Conservation (phyloP, 2,888 invertebrate genomes). For the Trachelus stipa region DNA sequence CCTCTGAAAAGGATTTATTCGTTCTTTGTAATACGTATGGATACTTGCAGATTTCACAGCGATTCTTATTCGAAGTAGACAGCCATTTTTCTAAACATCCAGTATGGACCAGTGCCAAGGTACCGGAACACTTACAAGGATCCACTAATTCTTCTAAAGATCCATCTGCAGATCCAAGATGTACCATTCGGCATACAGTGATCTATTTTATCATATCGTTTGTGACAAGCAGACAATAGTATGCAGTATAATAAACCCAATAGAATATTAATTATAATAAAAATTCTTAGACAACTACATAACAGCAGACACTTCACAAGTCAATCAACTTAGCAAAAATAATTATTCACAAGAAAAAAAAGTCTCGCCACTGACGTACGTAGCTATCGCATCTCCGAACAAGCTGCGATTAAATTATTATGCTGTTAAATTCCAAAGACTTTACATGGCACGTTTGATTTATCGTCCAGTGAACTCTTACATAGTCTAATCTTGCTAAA, state of each 20-base stretch:
- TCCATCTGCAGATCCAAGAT: constrained; percentile 50
- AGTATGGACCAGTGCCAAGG: constrained; percentile 69
- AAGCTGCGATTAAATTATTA: not conserved
- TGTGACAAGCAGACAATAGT: not conserved
- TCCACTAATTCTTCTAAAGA: constrained; percentile 67
- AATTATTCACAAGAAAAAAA: not conserved
- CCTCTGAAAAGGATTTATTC: constrained; percentile 65
- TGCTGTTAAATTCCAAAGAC: not conserved
- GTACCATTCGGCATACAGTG: not conserved
- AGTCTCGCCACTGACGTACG: not conserved
- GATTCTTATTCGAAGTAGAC: constrained; percentile 67
- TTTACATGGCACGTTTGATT: not conserved
- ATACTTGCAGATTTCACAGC: constrained; percentile 71
- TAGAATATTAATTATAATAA: not conserved
- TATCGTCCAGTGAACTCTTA: not conserved
- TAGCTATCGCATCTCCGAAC: not conserved
- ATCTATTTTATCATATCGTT: not conserved
- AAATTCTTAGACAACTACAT: not conserved
- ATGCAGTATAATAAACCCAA: not conserved
- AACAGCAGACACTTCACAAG: not conserved
- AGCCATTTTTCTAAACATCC: constrained; percentile 72
- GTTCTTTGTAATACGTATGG: constrained; percentile 64
- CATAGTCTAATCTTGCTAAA: not conserved
- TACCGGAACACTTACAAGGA: constrained; percentile 71
- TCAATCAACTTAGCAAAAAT: not conserved